Conservation (phyloP, 2,113 vertebrate genomes). For the Dunckerocampus dactyliophorus region DNA sequence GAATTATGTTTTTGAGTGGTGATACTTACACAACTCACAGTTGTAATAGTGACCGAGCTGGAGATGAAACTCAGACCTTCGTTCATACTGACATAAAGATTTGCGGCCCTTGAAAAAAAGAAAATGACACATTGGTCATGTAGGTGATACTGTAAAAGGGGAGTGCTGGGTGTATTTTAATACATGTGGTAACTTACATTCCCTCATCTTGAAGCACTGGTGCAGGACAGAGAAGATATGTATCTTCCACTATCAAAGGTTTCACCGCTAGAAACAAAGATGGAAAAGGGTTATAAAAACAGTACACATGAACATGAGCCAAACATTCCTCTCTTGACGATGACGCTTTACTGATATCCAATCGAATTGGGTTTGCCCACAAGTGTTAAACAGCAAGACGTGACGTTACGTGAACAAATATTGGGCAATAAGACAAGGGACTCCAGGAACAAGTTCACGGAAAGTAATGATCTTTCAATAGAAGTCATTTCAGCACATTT, state of each 20-base stretch:
- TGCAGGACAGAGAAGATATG: slow-evolving; percentile 91
- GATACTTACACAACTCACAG: slow-evolving; percentile 89
- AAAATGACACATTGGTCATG: slow-evolving; percentile 7
- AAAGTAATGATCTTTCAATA: slow-evolving; percentile 10
- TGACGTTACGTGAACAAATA: slow-evolving; percentile 3
- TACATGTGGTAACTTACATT: slow-evolving; percentile 78
- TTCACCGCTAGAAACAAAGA: slow-evolving; percentile 81
- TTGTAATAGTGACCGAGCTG: slow-evolving; percentile 95
- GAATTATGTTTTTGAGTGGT: background rate
- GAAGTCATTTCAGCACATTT: slow-evolving; percentile 2
- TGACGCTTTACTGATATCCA: slow-evolving; percentile 1
- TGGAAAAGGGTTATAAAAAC: slow-evolving; percentile 9
- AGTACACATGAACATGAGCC: background rate
- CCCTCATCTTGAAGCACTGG: slow-evolving; percentile 89
- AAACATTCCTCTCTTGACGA: slow-evolving; percentile 17
- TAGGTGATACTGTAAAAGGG: background rate
- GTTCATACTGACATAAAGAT: slow-evolving; percentile 97
- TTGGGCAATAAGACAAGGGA: background rate
- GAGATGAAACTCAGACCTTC: slow-evolving; percentile 97
- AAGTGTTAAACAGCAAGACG: slow-evolving; percentile 1
- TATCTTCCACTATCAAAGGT: slow-evolving; percentile 90
- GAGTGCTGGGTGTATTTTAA: background rate
- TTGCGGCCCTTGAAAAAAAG: slow-evolving; percentile 72
- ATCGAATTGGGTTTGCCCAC: slow-evolving; percentile 5
- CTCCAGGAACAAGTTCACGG: slow-evolving; percentile 3